Evolutionary conservation across 2,888 invertebrate genomes (phyloP), one percentile per base, ranked within the genome.

Genomic region (Bedellia somnulentella): DNA sequence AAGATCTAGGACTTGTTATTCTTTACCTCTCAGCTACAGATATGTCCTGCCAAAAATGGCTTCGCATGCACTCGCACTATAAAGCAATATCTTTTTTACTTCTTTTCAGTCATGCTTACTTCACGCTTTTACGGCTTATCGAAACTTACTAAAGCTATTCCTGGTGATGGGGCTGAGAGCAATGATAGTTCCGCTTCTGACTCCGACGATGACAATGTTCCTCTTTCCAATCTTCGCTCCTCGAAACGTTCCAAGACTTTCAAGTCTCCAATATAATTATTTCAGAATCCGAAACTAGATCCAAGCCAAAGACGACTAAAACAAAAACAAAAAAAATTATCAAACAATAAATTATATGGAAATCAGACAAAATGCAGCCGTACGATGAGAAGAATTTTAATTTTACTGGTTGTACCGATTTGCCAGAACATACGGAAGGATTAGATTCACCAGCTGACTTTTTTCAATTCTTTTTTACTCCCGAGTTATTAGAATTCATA

Each of bases 391-490:
- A 8, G 21, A n/a, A 8, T 8, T 21, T 2, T 8, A 3, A 21
- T n/a, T n/a, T 8, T 10, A n/a, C 21, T 10, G 8, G 21, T 3
- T 21, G 21, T n/a, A 21, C 8, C 8, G 21, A 21, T 21, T 21
- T 10, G 9, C 10, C 10, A 10, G 21, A 21, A 21, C 8, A 21
- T 10, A 21, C 2, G 21, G 21, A 21, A n/a, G n/a, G n/a, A n/a
- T n/a, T n/a, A n/a, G n/a, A n/a, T n/a, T n/a, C n/a, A n/a, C n/a
- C n/a, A n/a, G n/a, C n/a, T n/a, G n/a, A n/a, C n/a, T n/a, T n/a
- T 29, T 36, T 36, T 15, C n/a, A 28, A 11, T 37, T 35, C 26
- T 31, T 35, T 12, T 32, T 37, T 26, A 30, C 34, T 10, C 30
- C 30, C 17, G 36, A 38, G 29, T 9, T 38, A 12, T 29, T 36